Conservation (phyloP, 2,888 invertebrate genomes). For the Callyntrura guangdongensis region DNA sequence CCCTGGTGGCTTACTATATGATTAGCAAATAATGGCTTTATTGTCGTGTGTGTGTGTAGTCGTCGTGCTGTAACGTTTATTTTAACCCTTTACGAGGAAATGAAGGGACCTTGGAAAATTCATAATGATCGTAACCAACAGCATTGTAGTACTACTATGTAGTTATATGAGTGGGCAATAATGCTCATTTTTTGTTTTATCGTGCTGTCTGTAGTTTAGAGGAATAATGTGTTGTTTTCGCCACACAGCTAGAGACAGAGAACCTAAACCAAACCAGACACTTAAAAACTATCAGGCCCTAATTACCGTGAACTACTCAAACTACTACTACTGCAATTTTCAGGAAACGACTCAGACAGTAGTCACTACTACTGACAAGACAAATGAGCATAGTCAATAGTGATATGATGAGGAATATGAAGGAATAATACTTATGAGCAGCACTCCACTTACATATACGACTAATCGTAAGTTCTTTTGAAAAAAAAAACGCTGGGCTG, state of each 20-base stretch:
- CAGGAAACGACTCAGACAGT: conserved; percentile 49
- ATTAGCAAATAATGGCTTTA: background rate
- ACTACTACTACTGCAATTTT: background rate
- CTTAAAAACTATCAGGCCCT: conserved; percentile 5
- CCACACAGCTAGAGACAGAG: background rate
- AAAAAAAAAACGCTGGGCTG: no score
- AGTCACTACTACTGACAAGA: no score
- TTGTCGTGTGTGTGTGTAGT: background rate
- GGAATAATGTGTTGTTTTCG: background rate
- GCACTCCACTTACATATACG: no score
- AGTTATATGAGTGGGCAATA: background rate
- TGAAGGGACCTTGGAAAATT: conserved; percentile 63
- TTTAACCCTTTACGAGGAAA: conserved; percentile 53
- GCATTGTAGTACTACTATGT: background rate
- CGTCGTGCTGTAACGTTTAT: background rate
- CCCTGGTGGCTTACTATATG: conserved; percentile 1
- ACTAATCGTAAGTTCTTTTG: no score
- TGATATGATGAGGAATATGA: no score
- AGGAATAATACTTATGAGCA: no score
- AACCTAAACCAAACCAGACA: conserved; percentile 18
- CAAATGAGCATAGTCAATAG: no score
- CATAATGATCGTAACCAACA: conserved; percentile 27
- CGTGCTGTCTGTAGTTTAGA: background rate
- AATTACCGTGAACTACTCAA: conserved; percentile 51
- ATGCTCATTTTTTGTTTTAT: conserved; percentile 14